These are phyloP conservation scores for Paedocypris sp. DNA, from an alignment of 2,113 vertebrate species.

Conservation along the genomic window DNA sequence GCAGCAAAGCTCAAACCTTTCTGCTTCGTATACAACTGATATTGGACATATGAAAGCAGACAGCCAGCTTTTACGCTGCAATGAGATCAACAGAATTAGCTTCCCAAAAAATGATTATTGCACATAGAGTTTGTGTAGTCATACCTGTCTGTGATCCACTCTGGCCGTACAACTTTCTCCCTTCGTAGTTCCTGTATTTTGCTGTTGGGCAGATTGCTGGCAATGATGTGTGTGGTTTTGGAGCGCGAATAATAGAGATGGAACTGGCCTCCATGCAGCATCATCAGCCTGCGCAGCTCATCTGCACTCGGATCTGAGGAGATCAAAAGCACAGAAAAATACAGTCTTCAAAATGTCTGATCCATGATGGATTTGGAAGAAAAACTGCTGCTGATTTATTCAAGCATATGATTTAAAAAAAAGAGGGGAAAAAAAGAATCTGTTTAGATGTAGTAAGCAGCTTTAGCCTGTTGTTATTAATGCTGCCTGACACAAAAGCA, in stretches of 20 bases:
- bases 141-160: conserved; percentile 95
- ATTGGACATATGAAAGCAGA: conserved; percentile 78
- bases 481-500: background rate
- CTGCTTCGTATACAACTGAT: conserved; percentile 88
- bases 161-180: conserved; percentile 86
- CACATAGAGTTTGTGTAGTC: conserved; percentile 12
- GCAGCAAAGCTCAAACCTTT: conserved; percentile 74
- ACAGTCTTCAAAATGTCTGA: background rate
- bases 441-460: background rate
- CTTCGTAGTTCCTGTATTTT: conserved; percentile 88
- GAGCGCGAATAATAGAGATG: conserved; percentile 88
- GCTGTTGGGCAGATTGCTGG: conserved; percentile 86
- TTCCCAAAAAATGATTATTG: too few relatives aligned
- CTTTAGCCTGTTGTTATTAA: background rate
- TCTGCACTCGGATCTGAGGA: conserved; percentile 82
- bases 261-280: conserved; percentile 91
- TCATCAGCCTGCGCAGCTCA: conserved; percentile 87
- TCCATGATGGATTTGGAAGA: too few relatives aligned
- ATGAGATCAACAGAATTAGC: conserved; percentile 21
- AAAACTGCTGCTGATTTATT: too few relatives aligned
- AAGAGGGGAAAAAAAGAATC: too few relatives aligned
- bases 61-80: conserved; percentile 81
- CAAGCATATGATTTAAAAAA: too few relatives aligned
- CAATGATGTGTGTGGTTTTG: conserved; percentile 94
- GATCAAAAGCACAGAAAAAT: conserved; percentile 1